Base-by-base conservation (phyloP, 1,140 invertebrate genomes). In the Nixonia krombeini region DNA sequence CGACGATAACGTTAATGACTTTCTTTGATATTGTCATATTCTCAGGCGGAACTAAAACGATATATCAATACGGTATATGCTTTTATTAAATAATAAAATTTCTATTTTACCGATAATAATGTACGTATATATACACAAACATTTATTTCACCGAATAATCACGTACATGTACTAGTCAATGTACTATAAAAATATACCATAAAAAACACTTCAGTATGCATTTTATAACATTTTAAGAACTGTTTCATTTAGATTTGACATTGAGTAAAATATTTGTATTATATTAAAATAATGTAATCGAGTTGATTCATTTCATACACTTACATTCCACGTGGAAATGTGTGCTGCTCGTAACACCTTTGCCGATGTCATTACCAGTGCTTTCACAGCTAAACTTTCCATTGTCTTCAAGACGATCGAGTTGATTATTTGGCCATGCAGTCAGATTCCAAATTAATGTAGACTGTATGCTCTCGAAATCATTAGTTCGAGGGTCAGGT, bases 291-390 rank as follows among this genome's bases (percentile, higher is more conserved):
- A n/a, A n/a, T n/a, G n/a, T n/a, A n/a, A n/a, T n/a, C n/a, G n/a
- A n/a, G n/a, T n/a, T n/a, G n/a, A n/a, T n/a, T n/a, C n/a, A n/a
- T n/a, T n/a, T n/a, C n/a, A 40, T 38, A 28, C 15, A 90, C 93
- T 91, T 84, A 96, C 94, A 97, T 86, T 96, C 94, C 13, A 96
- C 93, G 28, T 90, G 90, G 65, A 96, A 94, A 73, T 90, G 88
- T 7, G 93, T 94, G 16, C 89, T 91, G 74, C 92, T 94, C 49
- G 90, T 90, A 28, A 96, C 93, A 0, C 91, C 90, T 0, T 87
- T 82, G 2, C 91, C 91, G 10, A 90, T 88, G 0, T 91, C 92
- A 79, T 96, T 96, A 3, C 86, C 84, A 7, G 89, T 92, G 44
- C 93, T 94, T 41, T 89, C 85, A 81, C 95, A 97, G 13, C 92